phyloP scores from a whole-genome alignment of 2,888 invertebrate species.

The Alviniconcha strummeri region DNA sequence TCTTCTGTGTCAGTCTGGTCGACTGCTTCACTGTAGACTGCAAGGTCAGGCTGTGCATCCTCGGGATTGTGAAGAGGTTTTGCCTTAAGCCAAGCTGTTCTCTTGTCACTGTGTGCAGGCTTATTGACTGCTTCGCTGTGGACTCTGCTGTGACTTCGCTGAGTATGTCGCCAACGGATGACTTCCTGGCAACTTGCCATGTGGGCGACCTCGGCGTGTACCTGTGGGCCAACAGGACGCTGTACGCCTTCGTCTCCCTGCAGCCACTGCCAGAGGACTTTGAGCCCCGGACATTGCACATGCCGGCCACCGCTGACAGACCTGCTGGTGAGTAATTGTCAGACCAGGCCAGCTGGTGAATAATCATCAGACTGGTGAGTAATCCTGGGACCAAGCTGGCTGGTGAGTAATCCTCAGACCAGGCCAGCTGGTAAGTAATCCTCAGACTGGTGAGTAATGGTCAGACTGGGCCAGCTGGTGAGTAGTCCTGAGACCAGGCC shows the following conservation, averaged over 20 bases:
- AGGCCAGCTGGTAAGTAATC: no score
- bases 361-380: no score
- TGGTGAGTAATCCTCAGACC: no score
- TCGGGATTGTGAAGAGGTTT: no score
- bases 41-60: no score
- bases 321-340: conserved; percentile 43
- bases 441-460: no score
- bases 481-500: not conserved
- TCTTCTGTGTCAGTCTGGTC: no score
- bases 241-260: conserved; percentile 88
- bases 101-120: conserved; percentile 50
- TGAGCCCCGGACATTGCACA: conserved; percentile 68
- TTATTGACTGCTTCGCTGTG: conserved; percentile 78
- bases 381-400: not conserved
- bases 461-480: not conserved
- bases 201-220: conserved; percentile 91
- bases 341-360: no score
- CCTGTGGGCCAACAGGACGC: conserved; percentile 92
- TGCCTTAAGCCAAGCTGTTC: no score
- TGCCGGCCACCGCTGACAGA: conserved; percentile 59
- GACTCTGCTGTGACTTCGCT: conserved; percentile 89
- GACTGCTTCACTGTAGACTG: no score
- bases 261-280: conserved; percentile 75
- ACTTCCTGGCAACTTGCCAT: conserved; percentile 92
- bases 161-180: conserved; percentile 92